Base-by-base conservation (phyloP, 2,797 vertebrate genomes). In the Poeciliopsis presidionis region DNA sequence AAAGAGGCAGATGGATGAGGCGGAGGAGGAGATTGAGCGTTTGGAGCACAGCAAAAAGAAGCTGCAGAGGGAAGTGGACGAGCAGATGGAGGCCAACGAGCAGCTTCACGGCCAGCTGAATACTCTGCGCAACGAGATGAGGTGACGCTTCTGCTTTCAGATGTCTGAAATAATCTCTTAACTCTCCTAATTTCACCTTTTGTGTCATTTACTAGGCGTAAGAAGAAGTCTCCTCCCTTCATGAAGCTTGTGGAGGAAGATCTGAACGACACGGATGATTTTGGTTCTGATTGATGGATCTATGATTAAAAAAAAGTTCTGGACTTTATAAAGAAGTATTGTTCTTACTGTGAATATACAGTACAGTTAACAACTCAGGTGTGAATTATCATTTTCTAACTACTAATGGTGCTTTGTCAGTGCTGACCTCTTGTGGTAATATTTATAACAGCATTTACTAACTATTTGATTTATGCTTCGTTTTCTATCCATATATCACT, bases 1-100 rank as follows among this genome's bases (percentile, higher is more conserved):
- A 79, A 99, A 99, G 93, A 95, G 98, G 59, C 98, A 99, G 93
- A 97, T 99, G 88, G 97, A 99, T 49, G 97, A 97, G 92, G 97
- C 97, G 0, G 98, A 99, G 95, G 98, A 97, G 92, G 98, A 98
- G 93, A 99, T 99, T 8, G 98, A 99, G 94, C 94, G 97, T 47
- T 94, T 99, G 78, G 98, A 99, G 89, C 96, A 96, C 47, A 87
- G 92, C 0, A 99, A 97, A 85, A 99, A 98, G 95, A 99, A 98
- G 91, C 94, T 99, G 70, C 98, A 99, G 95, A 93, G 98, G 91
- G 98, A 99, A 46, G 90, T 98, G 91, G 98, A 99, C 49, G 98
- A 99, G 79, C 98, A 99, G 90, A 81, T 96, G 47, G 98, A 99
- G 30, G 51, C 95, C 88, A 99, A 97, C 16, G 97, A 98, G 81